Percentiles rank a stretch among this genome's conserved stretches.
Evolutionary conservation across 2,113 vertebrate genomes (phyloP).

Genomic region (Notarius lentiginosus): DNA sequence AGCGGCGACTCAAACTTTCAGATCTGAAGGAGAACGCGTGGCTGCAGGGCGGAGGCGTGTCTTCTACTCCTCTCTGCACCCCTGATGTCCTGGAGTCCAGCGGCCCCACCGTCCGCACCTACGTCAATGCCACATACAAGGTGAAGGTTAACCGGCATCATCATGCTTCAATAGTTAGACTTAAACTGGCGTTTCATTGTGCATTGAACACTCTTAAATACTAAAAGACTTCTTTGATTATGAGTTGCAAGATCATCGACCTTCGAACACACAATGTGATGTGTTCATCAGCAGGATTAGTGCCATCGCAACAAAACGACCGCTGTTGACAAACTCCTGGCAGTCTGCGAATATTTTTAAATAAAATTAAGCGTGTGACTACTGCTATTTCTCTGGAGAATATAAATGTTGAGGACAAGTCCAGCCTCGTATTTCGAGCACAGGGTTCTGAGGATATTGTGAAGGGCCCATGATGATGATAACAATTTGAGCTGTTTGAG

Average conservation of each 20-base stretch:
- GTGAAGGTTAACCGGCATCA: slow-evolving; percentile 76
- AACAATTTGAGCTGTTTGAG: not conserved
- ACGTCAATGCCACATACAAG: slow-evolving; percentile 88
- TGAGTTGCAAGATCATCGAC: not conserved
- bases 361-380: not conserved
- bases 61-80: slow-evolving; percentile 86
- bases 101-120: slow-evolving; percentile 82
- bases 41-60: slow-evolving; percentile 84
- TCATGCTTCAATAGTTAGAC: not conserved
- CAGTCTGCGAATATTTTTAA: not conserved
- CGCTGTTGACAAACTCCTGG: not conserved
- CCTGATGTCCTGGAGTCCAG: slow-evolving; percentile 87
- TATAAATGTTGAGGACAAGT: not conserved
- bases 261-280: not conserved
- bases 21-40: slow-evolving; percentile 84
- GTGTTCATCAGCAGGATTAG: not conserved
- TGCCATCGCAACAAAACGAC: not conserved
- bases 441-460: not conserved
- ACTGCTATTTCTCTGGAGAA: not conserved
- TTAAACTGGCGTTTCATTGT: not conserved
- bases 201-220: too few relatives aligned
- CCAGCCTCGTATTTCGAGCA: not conserved
- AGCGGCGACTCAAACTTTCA: slow-evolving; percentile 81
- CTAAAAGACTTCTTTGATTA: not conserved
- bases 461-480: not conserved